These are phyloP conservation scores for Chlorodrepanis virens DNA, from an alignment of 2,113 vertebrate species.

Conservation along the genomic window DNA sequence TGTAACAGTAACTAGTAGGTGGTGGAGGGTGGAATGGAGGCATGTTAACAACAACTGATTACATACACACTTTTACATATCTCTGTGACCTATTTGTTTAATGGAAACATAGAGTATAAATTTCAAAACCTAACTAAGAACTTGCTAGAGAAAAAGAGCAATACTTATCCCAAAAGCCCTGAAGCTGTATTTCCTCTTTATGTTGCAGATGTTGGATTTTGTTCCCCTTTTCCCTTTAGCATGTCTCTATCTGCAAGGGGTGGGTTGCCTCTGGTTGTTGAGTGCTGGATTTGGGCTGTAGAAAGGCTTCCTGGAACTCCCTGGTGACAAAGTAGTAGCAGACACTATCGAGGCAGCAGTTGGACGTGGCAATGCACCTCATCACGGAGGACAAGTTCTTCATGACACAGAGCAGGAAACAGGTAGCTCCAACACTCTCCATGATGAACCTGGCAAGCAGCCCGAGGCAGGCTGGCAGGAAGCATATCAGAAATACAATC, in stretches of 20 bases:
- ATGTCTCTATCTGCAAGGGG: background rate
- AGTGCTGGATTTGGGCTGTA: background rate
- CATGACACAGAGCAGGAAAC: background rate
- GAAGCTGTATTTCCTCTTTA: background rate
- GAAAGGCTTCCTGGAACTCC: slow-evolving; percentile 63
- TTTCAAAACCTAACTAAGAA: background rate
- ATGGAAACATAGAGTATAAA: background rate
- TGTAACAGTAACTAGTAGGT: background rate
- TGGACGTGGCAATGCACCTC: slow-evolving; percentile 55
- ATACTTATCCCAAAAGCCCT: background rate
- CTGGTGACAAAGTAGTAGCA: slow-evolving; percentile 76
- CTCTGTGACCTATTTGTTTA: background rate
- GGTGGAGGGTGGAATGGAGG: background rate
- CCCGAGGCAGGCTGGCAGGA: slow-evolving; percentile 65
- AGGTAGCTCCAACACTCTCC: background rate
- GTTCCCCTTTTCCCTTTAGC: background rate
- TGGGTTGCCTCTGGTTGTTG: background rate
- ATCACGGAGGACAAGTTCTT: background rate
- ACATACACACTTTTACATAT: background rate
- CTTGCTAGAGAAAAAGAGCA: background rate
- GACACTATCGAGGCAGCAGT: slow-evolving; percentile 75
- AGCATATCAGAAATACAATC: slow-evolving; percentile 73
- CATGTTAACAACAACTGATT: rapidly evolving
- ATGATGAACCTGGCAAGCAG: background rate
- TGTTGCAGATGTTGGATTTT: background rate